Base-by-base conservation (phyloP, 2,113 vertebrate species). In the Paracanthobrama guichenoti region DNA sequence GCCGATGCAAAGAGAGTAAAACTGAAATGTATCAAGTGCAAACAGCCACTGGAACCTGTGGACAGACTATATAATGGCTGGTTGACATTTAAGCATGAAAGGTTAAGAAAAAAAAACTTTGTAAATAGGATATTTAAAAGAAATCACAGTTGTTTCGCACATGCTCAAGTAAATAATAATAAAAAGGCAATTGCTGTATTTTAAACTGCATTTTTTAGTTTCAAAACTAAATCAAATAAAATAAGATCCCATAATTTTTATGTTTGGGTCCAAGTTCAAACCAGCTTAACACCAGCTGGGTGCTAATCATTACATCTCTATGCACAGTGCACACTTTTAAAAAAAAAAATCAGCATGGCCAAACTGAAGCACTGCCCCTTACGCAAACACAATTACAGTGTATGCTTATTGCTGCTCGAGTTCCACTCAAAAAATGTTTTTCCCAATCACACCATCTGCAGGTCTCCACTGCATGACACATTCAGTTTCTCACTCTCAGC, bases 291-390 rank as follows among this genome's bases (percentile, higher is more conserved):
- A 69, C 31, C 31, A 69, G 31, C 9, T 39, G 35, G 18, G 35
- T 69, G 66, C 66, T 60, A 24, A 84, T 86, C 79, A 81, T 85
- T 84, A 81, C 84, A 86, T 84, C 87, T 84, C 50, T 73, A 57
- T 81, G 60, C 42, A 77, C 59, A 39, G 39, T 39, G 39, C 39
- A 39, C 39, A 35, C 35, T 31, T 39, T 39, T 6, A 6, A 6
- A 6, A 39, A 39, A 39, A 35, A 35, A 35, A 4, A 39, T 39
- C 42, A 20, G 74, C 66, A 55, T 53, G 20, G 73, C 16, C 28
- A 74, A 86, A 82, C 26, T 79, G 24, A 85, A 82, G 57, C 46
- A 48, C 53, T n/a, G 59, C 55, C 71, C 31, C 22, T 87, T 79
- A 74, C 55, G 74, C 24, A 79, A 73, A 78, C 24, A 74, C 22